These are phyloP conservation scores for Drosophila auraria DNA, from an alignment of 1,140 invertebrate genomes.

Conservation along the genomic window DNA sequence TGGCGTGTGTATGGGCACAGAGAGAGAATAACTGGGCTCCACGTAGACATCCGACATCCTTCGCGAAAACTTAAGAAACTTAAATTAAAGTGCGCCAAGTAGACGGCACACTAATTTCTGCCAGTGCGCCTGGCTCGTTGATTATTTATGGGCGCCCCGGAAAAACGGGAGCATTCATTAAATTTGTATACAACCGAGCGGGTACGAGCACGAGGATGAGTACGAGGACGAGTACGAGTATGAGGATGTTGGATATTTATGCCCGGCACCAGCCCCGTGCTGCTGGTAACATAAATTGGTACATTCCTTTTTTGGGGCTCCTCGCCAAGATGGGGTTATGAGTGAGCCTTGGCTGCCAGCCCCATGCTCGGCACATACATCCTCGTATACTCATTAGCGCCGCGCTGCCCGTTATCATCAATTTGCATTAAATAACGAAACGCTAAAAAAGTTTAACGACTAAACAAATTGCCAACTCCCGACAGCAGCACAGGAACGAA, in stretches of 20 bases:
- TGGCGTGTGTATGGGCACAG: conserved; percentile 5
- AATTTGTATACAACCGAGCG: conserved; percentile 37
- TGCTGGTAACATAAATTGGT: conserved; percentile 26
- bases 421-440: conserved; percentile 57
- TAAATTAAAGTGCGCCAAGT: background rate
- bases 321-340: conserved; percentile 23
- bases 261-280: background rate
- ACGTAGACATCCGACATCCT: too few species aligned
- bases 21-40: background rate
- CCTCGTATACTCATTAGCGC: conserved; percentile 40
- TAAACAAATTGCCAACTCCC: conserved; percentile 59
- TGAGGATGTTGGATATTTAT: conserved; percentile 18
- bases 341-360: background rate
- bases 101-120: background rate
- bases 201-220: background rate
- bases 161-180: conserved; percentile 42
- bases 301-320: conserved; percentile 38
- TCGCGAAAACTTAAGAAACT: background rate
- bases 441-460: conserved; percentile 54
- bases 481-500: conserved; percentile 12
- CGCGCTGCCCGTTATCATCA: conserved; percentile 55
- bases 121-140: conserved; percentile 21
- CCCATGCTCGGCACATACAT: conserved; percentile 6
- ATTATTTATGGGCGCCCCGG: conserved; percentile 41
- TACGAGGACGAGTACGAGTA: conserved; percentile 8